Evolutionary conservation across 2,888 invertebrate genomes (phyloP).

Genomic region (Sericinus montela): DNA sequence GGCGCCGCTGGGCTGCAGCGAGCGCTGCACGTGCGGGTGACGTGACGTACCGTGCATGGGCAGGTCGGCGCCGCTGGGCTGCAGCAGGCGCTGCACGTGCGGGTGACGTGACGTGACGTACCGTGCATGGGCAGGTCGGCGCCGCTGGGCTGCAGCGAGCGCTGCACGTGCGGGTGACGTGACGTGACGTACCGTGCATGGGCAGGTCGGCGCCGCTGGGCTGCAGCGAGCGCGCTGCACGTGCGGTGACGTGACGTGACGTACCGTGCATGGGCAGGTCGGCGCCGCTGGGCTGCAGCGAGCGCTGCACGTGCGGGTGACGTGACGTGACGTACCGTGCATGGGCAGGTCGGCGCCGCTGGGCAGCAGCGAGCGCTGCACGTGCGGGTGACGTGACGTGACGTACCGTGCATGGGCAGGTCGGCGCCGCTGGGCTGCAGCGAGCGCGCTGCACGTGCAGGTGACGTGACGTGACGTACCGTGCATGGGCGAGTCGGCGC

Average conservation of each 20-base stretch:
- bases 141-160: conserved; percentile 72
- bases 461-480: too few relatives aligned
- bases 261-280: conserved; percentile 79
- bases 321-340: conserved; percentile 34
- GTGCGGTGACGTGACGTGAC: conserved; percentile 30
- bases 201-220: conserved; percentile 32
- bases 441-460: conserved; percentile 53
- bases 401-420: conserved; percentile 75
- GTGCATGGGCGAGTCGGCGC: conserved; percentile 34
- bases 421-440: conserved; percentile 76
- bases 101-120: conserved; percentile 33
- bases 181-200: conserved; percentile 35
- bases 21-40: conserved; percentile 50
- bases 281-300: conserved; percentile 71
- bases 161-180: conserved; percentile 44
- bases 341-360: conserved; percentile 33
- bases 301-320: conserved; percentile 50
- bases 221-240: conserved; percentile 48
- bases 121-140: conserved; percentile 79
- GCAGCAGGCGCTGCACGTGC: conserved; percentile 49
- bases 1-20: conserved; percentile 71
- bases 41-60: conserved; percentile 36
- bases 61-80: conserved; percentile 31
- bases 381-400: conserved; percentile 30
- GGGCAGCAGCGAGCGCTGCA: conserved; percentile 46